Base-by-base conservation (phyloP, 1,140 invertebrate genomes). In the Drosophila melanica region DNA sequence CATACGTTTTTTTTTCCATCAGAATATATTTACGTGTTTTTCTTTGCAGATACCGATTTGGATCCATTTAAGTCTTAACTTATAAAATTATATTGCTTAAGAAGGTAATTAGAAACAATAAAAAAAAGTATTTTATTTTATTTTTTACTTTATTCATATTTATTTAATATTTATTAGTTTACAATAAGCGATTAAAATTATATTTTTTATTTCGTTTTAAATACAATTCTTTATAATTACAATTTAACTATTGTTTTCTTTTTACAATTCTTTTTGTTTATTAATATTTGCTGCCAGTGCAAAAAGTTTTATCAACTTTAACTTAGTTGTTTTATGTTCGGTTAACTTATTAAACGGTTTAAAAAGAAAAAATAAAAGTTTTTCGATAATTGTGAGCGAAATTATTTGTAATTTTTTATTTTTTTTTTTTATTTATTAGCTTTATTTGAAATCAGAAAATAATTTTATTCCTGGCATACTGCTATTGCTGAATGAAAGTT, bases 101-200 rank as follows among this genome's bases (percentile, higher is more conserved):
- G 0, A 47, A 37, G 35, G 45, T 41, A 11, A 37, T 7, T 37
- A 16, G 3, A 53, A 23, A 20, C 2, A 0, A 1, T 4, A 37
- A 9, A 18, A 1, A 18, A 16, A n/a, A n/a, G n/a, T n/a, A 6
- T 30, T 58, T 59, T 57, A 45, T 66, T 66, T 67, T 67, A 37
- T 41, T 35, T 62, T 51, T 68, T 73, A 69, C 71, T 82, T 87
- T 86, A 90, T 90, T 89, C 72, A 85, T 91, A 90, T 81, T 81
- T 79, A 80, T 87, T 87, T 90, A 85, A 77, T 85, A 82, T 91
- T 89, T 91, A 91, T 91, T 91, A 91, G 90, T 91, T 91, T 91
- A 90, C 81, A 91, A 77, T 91, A 91, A 91, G 84, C 87, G 76
- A 91, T 87, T 91, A 90, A 48, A 81, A 81, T 81, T 85, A 91